A percentile compares a stretch with the other conserved stretches of the same genome.
These are phyloP conservation scores for Apocrypta bakeri DNA, from an alignment of 1,140 invertebrate genomes.

Conservation along the genomic window DNA sequence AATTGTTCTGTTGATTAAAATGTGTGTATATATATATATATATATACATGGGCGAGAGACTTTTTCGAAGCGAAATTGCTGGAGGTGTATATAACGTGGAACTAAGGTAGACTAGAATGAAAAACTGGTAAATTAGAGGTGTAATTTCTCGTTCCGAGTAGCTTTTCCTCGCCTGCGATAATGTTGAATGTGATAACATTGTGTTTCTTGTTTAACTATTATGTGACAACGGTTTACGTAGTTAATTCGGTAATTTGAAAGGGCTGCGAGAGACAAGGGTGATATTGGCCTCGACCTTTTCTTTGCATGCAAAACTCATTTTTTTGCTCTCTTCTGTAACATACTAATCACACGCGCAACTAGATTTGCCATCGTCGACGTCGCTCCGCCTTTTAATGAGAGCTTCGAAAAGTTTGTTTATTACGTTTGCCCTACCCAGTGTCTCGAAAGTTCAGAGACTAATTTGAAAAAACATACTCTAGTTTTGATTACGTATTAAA, in stretches of 20 bases:
- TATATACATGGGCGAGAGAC: background rate
- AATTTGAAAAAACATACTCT: background rate
- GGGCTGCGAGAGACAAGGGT: no score
- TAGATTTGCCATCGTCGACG: background rate
- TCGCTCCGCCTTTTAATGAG: background rate
- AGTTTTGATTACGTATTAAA: background rate
- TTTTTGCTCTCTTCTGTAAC: background rate
- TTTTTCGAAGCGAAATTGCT: background rate
- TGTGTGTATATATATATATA: background rate
- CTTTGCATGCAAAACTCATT: background rate
- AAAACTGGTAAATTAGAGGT: background rate
- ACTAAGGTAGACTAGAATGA: background rate
- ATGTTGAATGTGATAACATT: no score
- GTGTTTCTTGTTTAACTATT: background rate
- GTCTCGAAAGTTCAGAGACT: background rate
- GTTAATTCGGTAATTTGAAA: background rate
- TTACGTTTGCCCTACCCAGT: background rate
- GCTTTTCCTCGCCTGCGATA: background rate
- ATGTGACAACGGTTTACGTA: no score
- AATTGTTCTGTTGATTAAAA: slow-evolving; percentile 30
- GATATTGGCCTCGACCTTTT: background rate
- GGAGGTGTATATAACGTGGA: background rate
- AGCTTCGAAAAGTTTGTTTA: background rate
- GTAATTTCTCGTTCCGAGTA: background rate
- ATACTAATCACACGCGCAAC: background rate